These are phyloP conservation scores for Eumaeus atala DNA, from an alignment of 1,140 invertebrate genomes.

Conservation along the genomic window DNA sequence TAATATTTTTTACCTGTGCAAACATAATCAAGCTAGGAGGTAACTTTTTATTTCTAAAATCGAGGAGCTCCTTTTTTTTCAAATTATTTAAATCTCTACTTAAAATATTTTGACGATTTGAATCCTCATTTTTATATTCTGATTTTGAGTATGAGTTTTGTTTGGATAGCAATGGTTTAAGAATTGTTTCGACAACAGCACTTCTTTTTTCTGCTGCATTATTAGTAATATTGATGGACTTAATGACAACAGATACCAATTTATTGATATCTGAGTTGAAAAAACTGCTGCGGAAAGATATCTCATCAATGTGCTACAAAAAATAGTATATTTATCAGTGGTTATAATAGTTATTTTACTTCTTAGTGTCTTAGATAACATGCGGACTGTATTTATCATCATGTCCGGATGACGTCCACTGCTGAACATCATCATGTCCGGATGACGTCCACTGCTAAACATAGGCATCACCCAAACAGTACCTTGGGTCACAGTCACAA, in stretches of 20 bases:
- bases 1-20: conserved; percentile 78
- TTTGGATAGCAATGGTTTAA: conserved; percentile 64
- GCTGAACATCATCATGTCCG: too few species aligned
- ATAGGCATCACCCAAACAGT: too few species aligned
- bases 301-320: conserved; percentile 87
- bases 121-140: conserved; percentile 35
- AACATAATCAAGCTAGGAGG: conserved; percentile 86
- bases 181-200: conserved; percentile 48
- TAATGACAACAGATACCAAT: conserved; percentile 87
- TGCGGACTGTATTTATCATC: too few species aligned
- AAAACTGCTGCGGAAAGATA: conserved; percentile 90
- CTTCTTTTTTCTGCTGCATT: conserved; percentile 76
- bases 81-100: conserved; percentile 42
- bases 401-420: too few species aligned
- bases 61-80: conserved; percentile 66
- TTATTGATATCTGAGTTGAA: conserved; percentile 93
- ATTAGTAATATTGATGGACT: conserved; percentile 89
- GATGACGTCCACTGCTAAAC: too few species aligned
- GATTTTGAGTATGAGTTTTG: conserved; percentile 53
- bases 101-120: conserved; percentile 28
- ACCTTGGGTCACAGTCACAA: too few species aligned
- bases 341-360: too few species aligned
- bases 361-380: too few species aligned
- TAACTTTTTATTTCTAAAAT: conserved; percentile 84
- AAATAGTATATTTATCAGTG: too few species aligned